phyloP scores from a whole-genome alignment of 2,113 vertebrate genomes.

The Ammodytes marinus region DNA sequence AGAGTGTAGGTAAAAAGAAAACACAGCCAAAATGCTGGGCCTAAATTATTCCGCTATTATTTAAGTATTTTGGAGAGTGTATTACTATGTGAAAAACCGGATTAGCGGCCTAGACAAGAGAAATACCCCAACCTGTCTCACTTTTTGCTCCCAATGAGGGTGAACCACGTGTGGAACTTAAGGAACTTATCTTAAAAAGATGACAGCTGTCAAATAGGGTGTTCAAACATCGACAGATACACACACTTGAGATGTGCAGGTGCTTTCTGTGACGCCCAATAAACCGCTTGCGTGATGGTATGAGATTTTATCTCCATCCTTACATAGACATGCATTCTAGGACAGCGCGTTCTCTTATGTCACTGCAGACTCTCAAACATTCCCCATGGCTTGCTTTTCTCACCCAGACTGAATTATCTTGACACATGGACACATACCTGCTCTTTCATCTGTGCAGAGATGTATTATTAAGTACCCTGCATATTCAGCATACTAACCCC shows the following conservation, averaged over 20 bases:
- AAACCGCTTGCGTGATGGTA: slow-evolving; percentile 13
- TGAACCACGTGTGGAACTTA: not conserved
- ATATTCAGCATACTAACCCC: slow-evolving; percentile 30
- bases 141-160: not conserved
- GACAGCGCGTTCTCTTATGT: slow-evolving; percentile 21
- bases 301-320: slow-evolving; percentile 40
- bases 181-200: slow-evolving; percentile 16
- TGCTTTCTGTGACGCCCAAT: slow-evolving; percentile 41
- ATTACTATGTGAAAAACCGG: slow-evolving; percentile 5
- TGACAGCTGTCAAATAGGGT: not conserved
- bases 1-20: not conserved
- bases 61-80: not conserved
- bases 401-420: not conserved
- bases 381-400: slow-evolving; percentile 25
- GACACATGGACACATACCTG: slow-evolving; percentile 17
- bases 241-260: slow-evolving; percentile 5
- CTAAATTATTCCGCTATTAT: not conserved
- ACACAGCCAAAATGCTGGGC: not conserved
- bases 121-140: not conserved
- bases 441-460: slow-evolving; percentile 10
- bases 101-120: not conserved
- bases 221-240: not conserved
- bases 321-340: slow-evolving; percentile 10
- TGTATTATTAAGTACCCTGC: slow-evolving; percentile 5
- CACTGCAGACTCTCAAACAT: slow-evolving; percentile 27